Percentiles rank a stretch among this genome's conserved stretches.
phyloP scores from a whole-genome alignment of 2,888 invertebrate genomes.

The Palloptera scutellata region DNA sequence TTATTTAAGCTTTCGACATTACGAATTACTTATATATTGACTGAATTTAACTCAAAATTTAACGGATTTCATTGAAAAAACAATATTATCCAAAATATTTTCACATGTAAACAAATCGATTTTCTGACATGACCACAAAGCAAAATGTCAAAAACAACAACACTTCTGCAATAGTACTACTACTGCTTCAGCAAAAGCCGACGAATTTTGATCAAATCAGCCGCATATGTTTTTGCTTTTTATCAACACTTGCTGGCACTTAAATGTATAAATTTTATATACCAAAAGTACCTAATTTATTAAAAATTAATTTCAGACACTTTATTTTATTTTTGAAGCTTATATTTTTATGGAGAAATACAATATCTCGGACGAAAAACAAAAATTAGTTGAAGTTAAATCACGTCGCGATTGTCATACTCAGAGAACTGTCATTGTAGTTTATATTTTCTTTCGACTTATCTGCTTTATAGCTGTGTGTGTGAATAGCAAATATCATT shows the following conservation, averaged over 20 bases:
- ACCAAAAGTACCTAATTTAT: no score
- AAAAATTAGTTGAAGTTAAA: conserved; percentile 18
- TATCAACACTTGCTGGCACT: conserved; percentile 11
- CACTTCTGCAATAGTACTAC: conserved; percentile 1
- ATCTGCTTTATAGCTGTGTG: no score
- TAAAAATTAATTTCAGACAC: neutral
- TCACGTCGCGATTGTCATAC: conserved; percentile 24
- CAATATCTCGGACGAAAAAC: neutral
- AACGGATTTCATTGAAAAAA: neutral
- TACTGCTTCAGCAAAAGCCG: conserved; percentile 23
- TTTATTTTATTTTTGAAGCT: conserved; percentile 1
- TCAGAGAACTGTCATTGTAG: conserved; percentile 17
- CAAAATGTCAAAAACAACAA: conserved; percentile 23
- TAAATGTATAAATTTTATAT: no score
- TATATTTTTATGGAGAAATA: conserved; percentile 10
- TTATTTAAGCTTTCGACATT: no score
- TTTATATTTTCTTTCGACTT: neutral
- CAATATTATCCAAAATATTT: conserved; percentile 5
- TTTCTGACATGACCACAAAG: conserved; percentile 31
- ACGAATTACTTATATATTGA: no score
- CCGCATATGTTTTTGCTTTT: conserved; percentile 14
- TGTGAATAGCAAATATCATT: neutral
- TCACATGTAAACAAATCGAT: conserved; percentile 43
- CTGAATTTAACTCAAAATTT: no score
- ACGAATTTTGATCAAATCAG: conserved; percentile 12